Percentiles rank a stretch among this genome's conserved stretches.
phyloP scores from a whole-genome alignment of 2,113 vertebrate species.

The Osmerus mordax region DNA sequence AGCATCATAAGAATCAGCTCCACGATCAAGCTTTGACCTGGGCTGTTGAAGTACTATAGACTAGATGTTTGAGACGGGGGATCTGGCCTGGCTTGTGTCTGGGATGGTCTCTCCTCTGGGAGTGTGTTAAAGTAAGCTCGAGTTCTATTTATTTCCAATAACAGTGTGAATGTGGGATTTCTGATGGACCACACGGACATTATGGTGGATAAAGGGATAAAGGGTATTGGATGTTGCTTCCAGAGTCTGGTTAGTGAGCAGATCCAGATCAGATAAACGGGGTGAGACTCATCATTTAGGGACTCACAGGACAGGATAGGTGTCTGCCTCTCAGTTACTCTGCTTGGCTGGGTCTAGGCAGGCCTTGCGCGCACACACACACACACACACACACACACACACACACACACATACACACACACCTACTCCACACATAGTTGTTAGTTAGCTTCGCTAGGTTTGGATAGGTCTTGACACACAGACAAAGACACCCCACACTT shows the following conservation, averaged over 20 bases:
- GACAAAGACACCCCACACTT: too few species aligned
- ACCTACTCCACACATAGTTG: too few species aligned
- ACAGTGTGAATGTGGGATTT: not conserved
- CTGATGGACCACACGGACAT: not conserved
- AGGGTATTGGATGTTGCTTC: not conserved
- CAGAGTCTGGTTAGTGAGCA: not conserved
- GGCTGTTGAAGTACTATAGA: too few species aligned
- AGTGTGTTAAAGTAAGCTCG: not conserved
- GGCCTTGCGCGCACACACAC: not conserved
- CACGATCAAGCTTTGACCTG: too few species aligned
- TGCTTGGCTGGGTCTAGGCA: not conserved
- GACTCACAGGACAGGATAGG: constrained; percentile 6
- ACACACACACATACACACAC: too few species aligned
- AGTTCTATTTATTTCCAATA: not conserved
- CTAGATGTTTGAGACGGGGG: too few species aligned
- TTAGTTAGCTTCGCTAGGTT: too few species aligned
- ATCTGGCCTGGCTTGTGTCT: too few species aligned
- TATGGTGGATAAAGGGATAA: not conserved
- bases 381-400: too few species aligned
- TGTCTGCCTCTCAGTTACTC: constrained; percentile 22
- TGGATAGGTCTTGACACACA: too few species aligned
- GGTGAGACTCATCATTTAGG: constrained; percentile 6
- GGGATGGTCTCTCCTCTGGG: not conserved
- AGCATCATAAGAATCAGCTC: too few species aligned
- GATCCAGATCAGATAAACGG: constrained; percentile 5